Evolutionary conservation across 2,113 vertebrate genomes (phyloP).

Genomic region (Spermophilus dauricus): DNA sequence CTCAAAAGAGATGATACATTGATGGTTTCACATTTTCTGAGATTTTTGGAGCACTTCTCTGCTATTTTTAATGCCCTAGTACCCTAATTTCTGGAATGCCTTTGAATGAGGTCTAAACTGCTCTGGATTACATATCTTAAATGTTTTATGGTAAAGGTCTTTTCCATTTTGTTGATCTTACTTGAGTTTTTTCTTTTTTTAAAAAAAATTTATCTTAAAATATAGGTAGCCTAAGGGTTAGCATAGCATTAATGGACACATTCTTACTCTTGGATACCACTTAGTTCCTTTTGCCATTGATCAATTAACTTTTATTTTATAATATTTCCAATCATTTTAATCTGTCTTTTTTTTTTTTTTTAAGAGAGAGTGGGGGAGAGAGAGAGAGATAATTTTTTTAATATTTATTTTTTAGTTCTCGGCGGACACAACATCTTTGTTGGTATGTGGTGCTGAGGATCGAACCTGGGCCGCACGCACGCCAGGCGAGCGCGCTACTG

Average conservation of each 20-base stretch:
- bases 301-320: conserved; percentile 44
- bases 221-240: conserved; percentile 44
- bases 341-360: conserved; percentile 24
- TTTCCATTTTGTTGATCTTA: conserved; percentile 36
- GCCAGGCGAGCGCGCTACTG: too few relatives aligned
- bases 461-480: too few relatives aligned
- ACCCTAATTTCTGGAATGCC: conserved; percentile 40
- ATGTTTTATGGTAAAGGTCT: background rate
- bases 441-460: too few relatives aligned
- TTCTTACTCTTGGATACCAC: conserved; percentile 36
- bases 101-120: conserved; percentile 34
- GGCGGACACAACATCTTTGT: too few relatives aligned
- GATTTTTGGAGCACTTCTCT: conserved; percentile 46
- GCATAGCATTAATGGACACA: background rate
- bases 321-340: conserved; percentile 21
- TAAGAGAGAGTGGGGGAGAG: too few relatives aligned
- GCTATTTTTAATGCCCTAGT: conserved; percentile 66
- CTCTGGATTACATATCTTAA: conserved; percentile 50
- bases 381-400: too few relatives aligned
- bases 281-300: conserved; percentile 60
- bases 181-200: background rate
- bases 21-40: conserved; percentile 13
- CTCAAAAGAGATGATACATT: background rate
- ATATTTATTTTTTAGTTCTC: too few relatives aligned
- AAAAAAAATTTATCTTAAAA: conserved; percentile 40